phyloP scores from a whole-genome alignment of 2,113 vertebrate genomes.

The Dendropsophus ebraccatus region DNA sequence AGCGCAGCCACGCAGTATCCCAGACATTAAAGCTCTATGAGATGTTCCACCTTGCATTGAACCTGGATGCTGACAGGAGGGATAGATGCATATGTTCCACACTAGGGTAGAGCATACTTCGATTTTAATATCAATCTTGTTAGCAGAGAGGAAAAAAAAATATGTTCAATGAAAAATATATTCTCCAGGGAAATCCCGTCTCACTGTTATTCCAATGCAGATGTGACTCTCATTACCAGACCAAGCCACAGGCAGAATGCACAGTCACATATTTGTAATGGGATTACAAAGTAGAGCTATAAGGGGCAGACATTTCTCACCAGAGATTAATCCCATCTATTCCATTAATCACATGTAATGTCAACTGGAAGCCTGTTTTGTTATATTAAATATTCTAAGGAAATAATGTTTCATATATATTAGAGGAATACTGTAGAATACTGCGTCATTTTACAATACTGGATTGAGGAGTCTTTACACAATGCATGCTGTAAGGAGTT shows the following conservation, averaged over 20 bases:
- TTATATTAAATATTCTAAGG: not conserved
- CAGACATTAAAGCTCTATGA: slow-evolving; percentile 16
- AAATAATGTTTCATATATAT: not conserved
- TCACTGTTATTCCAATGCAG: slow-evolving; percentile 51
- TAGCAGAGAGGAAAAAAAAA: slow-evolving; percentile 10
- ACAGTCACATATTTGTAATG: slow-evolving; percentile 23
- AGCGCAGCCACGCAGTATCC: slow-evolving; percentile 17
- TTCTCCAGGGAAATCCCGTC: not conserved
- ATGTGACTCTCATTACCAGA: slow-evolving; percentile 19
- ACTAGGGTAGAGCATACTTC: not conserved
- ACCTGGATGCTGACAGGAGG: not conserved
- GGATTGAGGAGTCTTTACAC: not conserved
- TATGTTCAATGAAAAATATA: slow-evolving; percentile 20
- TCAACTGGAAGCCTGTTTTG: not conserved
- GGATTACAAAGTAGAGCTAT: not conserved
- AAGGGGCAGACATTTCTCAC: not conserved
- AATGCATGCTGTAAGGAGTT: not conserved
- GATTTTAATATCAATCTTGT: slow-evolving; percentile 49
- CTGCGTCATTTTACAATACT: not conserved
- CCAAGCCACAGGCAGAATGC: not conserved
- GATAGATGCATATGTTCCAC: not conserved
- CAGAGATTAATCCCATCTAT: not conserved
- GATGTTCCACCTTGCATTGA: slow-evolving; percentile 10
- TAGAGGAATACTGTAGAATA: not conserved
- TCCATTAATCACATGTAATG: not conserved